Base-by-base conservation (phyloP, 2,113 vertebrate species). In the Mobula birostris region DNA sequence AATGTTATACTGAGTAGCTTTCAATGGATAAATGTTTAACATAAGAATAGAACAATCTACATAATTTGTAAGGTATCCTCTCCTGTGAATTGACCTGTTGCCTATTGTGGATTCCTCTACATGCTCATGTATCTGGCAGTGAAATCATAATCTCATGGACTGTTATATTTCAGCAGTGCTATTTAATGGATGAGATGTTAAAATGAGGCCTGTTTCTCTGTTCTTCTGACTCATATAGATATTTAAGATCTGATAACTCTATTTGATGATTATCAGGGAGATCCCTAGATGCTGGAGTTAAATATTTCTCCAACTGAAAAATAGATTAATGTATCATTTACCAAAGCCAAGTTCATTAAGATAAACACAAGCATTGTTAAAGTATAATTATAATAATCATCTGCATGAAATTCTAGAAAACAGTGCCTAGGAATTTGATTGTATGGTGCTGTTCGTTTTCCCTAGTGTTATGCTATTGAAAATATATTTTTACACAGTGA, bases 21-120 rank as follows among this genome's bases (percentile, higher is more conserved):
- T 27, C 40, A 83, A 58, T 56, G 40, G 40, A 83, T 58, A 56
- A 83, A 24, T 56, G 48, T 83, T 83, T 83, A 83, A 83, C 80
- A 58, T 83, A 83, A 83, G 77, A 56, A 58, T 83, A 56, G 80
- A 58, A 83, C 56, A 83, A 83, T 83, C 80, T 58, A 56, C 48
- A 83, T 83, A 83, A 83, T 56, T 83, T 83, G 40, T 9, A 83
- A 58, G 36, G 80, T 6, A 83, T 56, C 29, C 24, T 83, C 80
- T 83, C 48, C 80, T 83, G 80, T 56, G 80, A 83, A 83, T 27
- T 27, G 36, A 21, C 79, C 36, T 79, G 78, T 79, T 79, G 32
- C 79, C 29, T 58, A 11, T 83, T 83, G 80, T 83, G 21, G 40
- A 83, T 83, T 58, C 80, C 36, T 48, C 19, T 48, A 56, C 36